A percentile compares a stretch with the other conserved stretches of the same genome.
phyloP scores from a whole-genome alignment of 2,113 vertebrate genomes.

The Calypte anna region DNA sequence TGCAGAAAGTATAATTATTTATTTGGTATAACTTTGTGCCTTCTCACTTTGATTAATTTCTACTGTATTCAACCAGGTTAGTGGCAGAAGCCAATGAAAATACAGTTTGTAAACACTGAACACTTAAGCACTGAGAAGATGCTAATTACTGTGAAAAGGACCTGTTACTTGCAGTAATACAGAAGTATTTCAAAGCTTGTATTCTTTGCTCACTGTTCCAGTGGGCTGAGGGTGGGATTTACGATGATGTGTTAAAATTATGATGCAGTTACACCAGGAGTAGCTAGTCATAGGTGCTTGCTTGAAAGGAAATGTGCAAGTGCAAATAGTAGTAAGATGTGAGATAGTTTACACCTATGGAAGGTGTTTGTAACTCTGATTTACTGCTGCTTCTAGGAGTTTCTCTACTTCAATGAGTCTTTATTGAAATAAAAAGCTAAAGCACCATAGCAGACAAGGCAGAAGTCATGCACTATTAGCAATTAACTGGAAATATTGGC shows the following conservation, averaged over 20 bases:
- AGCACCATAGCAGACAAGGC: not conserved
- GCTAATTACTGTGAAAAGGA: not conserved
- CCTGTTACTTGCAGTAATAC: not conserved
- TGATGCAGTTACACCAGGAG: not conserved
- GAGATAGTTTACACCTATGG: not conserved
- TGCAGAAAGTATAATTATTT: conserved; percentile 5
- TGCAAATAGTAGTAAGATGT: not conserved
- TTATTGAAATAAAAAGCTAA: not conserved
- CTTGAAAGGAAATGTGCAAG: not conserved
- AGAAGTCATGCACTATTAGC: not conserved
- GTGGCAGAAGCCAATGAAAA: not conserved
- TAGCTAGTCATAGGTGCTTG: not conserved
- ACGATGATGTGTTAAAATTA: not conserved
- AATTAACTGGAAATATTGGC: not conserved
- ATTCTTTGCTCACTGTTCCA: not conserved
- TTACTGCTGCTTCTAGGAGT: not conserved
- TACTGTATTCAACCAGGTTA: not conserved
- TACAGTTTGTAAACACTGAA: not conserved
- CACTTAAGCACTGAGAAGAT: not conserved
- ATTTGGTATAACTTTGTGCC: conserved; percentile 2
- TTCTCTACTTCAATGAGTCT: not conserved
- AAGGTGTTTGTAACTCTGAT: not conserved
- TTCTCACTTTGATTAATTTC: not conserved
- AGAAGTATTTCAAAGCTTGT: not conserved
- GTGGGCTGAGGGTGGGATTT: not conserved